phyloP scores from a whole-genome alignment of 2,888 invertebrate species.

The Crematogaster levior region DNA sequence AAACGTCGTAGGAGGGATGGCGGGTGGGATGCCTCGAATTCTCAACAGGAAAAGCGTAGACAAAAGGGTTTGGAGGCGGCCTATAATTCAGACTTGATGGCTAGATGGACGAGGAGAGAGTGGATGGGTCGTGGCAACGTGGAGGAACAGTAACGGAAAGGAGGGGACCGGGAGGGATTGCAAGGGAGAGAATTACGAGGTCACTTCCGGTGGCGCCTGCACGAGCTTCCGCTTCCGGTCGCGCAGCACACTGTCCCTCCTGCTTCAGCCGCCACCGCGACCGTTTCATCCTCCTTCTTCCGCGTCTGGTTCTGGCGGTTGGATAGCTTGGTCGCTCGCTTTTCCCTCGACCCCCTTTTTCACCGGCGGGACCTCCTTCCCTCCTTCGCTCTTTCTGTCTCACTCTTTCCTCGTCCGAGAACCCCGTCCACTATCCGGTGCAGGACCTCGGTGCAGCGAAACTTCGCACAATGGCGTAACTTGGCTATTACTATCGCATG shows the following conservation, averaged over 20 bases:
- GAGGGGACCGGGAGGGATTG: conserved; percentile 69
- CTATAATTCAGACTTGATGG: conserved; percentile 85
- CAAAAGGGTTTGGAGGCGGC: conserved; percentile 83
- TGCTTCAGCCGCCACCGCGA: conserved; percentile 66
- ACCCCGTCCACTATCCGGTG: conserved; percentile 45
- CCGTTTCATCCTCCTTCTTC: conserved; percentile 54
- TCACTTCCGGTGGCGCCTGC: conserved; percentile 85
- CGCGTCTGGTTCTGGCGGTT: conserved; percentile 35
- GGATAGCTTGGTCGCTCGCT: conserved; percentile 40
- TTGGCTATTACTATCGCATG: conserved; percentile 80
- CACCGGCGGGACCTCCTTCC: conserved; percentile 21
- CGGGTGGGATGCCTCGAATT: conserved; percentile 73
- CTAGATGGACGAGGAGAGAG: conserved; percentile 75
- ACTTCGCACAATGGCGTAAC: conserved; percentile 83
- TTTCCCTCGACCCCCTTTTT: conserved; percentile 56
- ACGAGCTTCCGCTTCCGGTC: conserved; percentile 85
- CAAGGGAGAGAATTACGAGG: conserved; percentile 85
- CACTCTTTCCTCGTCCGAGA: conserved; percentile 28
- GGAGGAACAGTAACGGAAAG: conserved; percentile 58
- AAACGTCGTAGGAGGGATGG: conserved; percentile 50
- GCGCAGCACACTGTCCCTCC: conserved; percentile 75
- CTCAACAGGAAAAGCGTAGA: conserved; percentile 84
- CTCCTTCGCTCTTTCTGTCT: conserved; percentile 28
- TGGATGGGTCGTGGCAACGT: conserved; percentile 40
- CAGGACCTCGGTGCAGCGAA: conserved; percentile 74